Percentiles rank a stretch among this genome's conserved stretches.
phyloP scores from a whole-genome alignment of 1,140 invertebrate genomes.

The Aleiodes sp. region DNA sequence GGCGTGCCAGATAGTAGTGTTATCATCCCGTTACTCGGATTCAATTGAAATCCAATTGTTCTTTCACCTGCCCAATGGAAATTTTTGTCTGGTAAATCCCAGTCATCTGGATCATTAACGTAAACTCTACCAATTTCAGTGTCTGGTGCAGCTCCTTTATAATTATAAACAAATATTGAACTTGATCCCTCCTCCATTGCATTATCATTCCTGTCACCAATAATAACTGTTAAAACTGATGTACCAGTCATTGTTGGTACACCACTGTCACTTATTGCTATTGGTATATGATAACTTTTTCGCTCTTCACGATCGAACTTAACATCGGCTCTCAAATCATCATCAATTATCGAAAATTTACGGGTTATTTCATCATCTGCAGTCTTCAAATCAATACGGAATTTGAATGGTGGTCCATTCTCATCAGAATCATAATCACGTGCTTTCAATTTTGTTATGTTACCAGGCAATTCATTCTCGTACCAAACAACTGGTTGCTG shows the following conservation, averaged over 20 bases:
- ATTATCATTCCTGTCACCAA: conserved; percentile 93
- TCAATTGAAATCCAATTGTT: conserved; percentile 74
- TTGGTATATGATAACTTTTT: conserved; percentile 87
- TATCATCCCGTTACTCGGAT: conserved; percentile 82
- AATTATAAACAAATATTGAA: conserved; percentile 92
- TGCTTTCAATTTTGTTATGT: conserved; percentile 77
- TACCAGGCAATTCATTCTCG: conserved; percentile 77
- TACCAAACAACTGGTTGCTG: conserved; percentile 81
- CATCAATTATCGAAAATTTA: conserved; percentile 77
- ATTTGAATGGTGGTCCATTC: conserved; percentile 86
- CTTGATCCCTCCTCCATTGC: conserved; percentile 82
- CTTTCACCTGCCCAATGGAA: conserved; percentile 74
- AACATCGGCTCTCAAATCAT: conserved; percentile 70
- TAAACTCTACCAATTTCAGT: conserved; percentile 89
- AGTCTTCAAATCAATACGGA: conserved; percentile 73
- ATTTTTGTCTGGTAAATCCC: conserved; percentile 89
- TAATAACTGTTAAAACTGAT: conserved; percentile 83
- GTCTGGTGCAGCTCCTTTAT: conserved; percentile 78
- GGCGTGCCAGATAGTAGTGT: conserved; percentile 78
- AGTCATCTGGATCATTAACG: conserved; percentile 91
- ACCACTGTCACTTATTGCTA: conserved; percentile 87
- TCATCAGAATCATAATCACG: conserved; percentile 80
- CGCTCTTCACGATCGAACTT: conserved; percentile 89
- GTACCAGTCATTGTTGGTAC: conserved; percentile 75
- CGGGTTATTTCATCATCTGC: conserved; percentile 74